Percentiles rank a stretch among this genome's conserved stretches.
Evolutionary conservation across 2,888 invertebrate species (phyloP).

Genomic region (Belgica antarctica): DNA sequence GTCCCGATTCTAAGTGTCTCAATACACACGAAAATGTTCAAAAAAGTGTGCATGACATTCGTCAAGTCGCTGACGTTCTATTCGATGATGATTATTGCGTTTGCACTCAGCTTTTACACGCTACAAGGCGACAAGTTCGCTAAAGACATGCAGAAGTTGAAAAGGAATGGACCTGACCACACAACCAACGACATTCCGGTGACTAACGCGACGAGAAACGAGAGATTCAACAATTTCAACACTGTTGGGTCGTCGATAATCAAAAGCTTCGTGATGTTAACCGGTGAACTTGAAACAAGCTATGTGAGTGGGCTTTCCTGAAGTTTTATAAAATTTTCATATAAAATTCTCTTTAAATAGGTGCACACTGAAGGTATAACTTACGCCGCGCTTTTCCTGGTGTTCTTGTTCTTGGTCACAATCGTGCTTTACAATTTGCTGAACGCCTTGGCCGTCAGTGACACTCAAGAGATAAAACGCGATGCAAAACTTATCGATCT

Average conservation of each 20-base stretch:
- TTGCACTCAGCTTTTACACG: slow-evolving; percentile 77
- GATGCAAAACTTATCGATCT: slow-evolving; percentile 37
- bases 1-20: slow-evolving; percentile 68
- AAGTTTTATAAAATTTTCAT: neutral
- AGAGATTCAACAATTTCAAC: slow-evolving; percentile 65
- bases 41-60: slow-evolving; percentile 76
- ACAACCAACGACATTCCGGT: slow-evolving; percentile 50
- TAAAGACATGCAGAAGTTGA: slow-evolving; percentile 50
- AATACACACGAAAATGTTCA: slow-evolving; percentile 79
- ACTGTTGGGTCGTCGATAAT: slow-evolving; percentile 71
- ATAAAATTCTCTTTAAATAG: neutral
- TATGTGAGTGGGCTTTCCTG: slow-evolving; percentile 52
- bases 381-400: slow-evolving; percentile 72
- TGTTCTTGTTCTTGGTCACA: slow-evolving; percentile 79
- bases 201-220: slow-evolving; percentile 57
- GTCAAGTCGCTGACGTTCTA: slow-evolving; percentile 76
- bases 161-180: slow-evolving; percentile 48
- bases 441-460: slow-evolving; percentile 82
- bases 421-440: slow-evolving; percentile 79
- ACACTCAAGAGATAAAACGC: slow-evolving; percentile 60
- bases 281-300: slow-evolving; percentile 65
- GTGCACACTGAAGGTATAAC: slow-evolving; percentile 47
- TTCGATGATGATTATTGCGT: slow-evolving; percentile 76
- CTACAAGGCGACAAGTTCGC: slow-evolving; percentile 61
- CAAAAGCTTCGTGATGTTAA: slow-evolving; percentile 82